Evolutionary conservation across 2,797 vertebrate genomes (phyloP), one percentile per base, ranked within the genome.

Genomic region (Epinephelus coioides): DNA sequence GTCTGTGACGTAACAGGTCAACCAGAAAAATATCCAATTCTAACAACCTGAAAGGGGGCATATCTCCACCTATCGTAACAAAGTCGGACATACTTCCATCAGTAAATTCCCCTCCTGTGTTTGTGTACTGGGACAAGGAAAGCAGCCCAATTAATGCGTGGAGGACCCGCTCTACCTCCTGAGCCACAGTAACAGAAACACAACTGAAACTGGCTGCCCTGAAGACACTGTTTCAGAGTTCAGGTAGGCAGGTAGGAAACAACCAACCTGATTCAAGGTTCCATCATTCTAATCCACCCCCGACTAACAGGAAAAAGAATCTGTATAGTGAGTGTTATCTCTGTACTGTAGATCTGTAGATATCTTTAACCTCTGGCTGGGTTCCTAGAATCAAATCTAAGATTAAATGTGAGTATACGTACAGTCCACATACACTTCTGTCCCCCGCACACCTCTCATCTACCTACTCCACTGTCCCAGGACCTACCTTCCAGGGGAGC

Each of bases 401-500:
- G 5, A 38, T 43, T 51, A 60, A 47, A 69, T 18, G 2, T 44
- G 17, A 38, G 53, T 6, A 14, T 27, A 27, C 18, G 18, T 17
- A 34, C 11, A 53, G 27, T 44, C 19, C n/a, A 40, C 5, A 55
- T 19, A n/a, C 30, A 23, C 23, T 54, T 25, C 70, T 6, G 19
- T 47, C 54, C 12, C 2, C 40, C 17, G n/a, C 17, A 59, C 9
- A 21, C 11, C 14, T 59, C 38, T 53, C 21, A 18, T 60, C 38
- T 4, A 13, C 40, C 13, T 3, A 2, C 23, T 15, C 30, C 1
- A 2, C 25, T 14, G 43, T 4, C 21, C 25, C 13, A 23, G 40
- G 13, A 6, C 89, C 78, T 64, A 97, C 97, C 94, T 90, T 97
- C 96, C 57, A 97, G 76, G 4, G 97, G 97, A 57, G 96, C 89